Base-by-base conservation (phyloP, 2,888 invertebrate genomes). In the Phragmatobia fuliginosa region DNA sequence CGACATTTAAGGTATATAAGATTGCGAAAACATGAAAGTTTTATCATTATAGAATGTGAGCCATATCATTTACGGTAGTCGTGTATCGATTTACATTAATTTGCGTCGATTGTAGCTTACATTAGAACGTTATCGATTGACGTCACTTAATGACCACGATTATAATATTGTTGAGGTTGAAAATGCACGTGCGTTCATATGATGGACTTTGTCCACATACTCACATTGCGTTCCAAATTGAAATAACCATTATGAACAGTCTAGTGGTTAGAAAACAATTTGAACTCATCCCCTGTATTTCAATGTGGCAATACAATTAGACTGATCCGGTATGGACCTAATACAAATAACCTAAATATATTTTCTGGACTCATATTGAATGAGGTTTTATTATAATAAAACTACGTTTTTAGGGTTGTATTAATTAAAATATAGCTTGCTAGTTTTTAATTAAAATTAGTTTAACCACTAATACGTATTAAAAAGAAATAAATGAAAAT, bases 121-220 rank as follows among this genome's bases (percentile, higher is more conserved):
- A 49, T n/a, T 49, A n/a, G 2, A 49, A n/a, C 11, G 49, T 49
- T n/a, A 41, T 25, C n/a, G n/a, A 49, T 21, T 49, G n/a, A 10
- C 49, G 49, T 49, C 49, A n/a, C n/a, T 49, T 10, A 10, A 10
- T 3, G 49, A 3, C 49, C n/a, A 45, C 45, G 11, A 10, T n/a
- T n/a, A 49, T 49, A 49, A 49, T n/a, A 41, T 41, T 49, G 49
- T n/a, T 49, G 49, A n/a, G 49, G 49, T 49, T 49, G 49, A 49
- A 49, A 49, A 25, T 49, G 11, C 49, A 49, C 49, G 49, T n/a
- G 49, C 49, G n/a, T 49, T 6, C 45, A 8, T n/a, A 45, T 49
- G n/a, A 10, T n/a, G 49, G 7, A 49, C n/a, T 11, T n/a, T 8
- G 6, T 49, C 49, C 49, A 49, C n/a, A n/a, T 8, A 49, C n/a